Evolutionary conservation across 2,797 vertebrate genomes (phyloP).

Genomic region (Sternarchorhynchus goeldii): DNA sequence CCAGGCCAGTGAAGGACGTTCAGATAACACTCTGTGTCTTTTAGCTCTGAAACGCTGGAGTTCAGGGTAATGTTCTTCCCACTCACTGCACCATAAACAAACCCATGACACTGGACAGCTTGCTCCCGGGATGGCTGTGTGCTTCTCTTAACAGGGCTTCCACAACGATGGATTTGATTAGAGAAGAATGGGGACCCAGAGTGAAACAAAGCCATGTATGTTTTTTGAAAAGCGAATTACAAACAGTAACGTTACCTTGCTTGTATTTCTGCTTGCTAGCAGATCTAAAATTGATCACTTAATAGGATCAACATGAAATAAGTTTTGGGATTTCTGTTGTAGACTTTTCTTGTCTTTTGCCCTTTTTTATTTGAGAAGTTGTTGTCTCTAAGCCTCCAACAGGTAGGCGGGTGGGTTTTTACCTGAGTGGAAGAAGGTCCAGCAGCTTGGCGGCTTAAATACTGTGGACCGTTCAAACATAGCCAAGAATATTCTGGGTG

Average conservation of each 20-base stretch:
- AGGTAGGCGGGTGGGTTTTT: conserved; percentile 9
- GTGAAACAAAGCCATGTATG: neutral
- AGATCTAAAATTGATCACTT: neutral
- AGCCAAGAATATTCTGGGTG: neutral
- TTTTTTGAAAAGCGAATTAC: neutral
- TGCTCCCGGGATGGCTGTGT: neutral
- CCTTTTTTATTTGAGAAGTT: neutral
- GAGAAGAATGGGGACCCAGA: neutral
- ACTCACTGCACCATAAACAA: conserved; percentile 20
- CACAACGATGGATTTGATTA: too few relatives aligned
- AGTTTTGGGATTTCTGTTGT: neutral
- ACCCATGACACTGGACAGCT: conserved; percentile 7
- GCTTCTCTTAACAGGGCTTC: conserved; percentile 1
- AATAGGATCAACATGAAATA: neutral
- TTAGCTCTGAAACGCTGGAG: conserved; percentile 2
- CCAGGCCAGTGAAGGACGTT: neutral
- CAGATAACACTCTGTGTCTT: conserved; percentile 19
- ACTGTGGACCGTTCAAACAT: conserved; percentile 9
- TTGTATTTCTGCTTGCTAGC: neutral
- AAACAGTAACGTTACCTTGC: neutral
- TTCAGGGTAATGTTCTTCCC: neutral
- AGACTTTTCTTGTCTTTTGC: neutral
- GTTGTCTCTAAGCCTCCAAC: neutral
- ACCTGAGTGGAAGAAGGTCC: conserved; percentile 6
- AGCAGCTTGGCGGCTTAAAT: neutral